Base-by-base conservation (phyloP, 2,797 vertebrate genomes). In the Tamandua tetradactyla region DNA sequence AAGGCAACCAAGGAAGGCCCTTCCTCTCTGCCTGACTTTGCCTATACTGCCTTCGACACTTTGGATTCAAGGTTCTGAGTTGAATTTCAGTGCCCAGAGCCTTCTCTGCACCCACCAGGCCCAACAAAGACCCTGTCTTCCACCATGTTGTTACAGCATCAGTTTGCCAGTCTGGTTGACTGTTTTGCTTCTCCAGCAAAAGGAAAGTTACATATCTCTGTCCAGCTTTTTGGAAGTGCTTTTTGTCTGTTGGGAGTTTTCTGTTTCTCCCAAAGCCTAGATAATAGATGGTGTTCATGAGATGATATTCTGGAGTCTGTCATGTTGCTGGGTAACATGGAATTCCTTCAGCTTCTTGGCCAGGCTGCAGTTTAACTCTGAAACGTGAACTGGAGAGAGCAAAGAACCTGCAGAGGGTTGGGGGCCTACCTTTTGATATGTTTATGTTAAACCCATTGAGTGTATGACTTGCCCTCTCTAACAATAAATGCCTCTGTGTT, bases 401-500 rank as follows among this genome's bases (percentile, higher is more conserved):
- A 22, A 14, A 27, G 66, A 40, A 32, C 37, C 22, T 12, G 15
- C 0, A 0, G 78, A 20, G 5, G 20, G 5, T 1, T 0, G 13
- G 55, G n/a, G 30, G 1, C 37, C 47, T 27, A 71, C n/a, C 75
- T 76, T 23, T 61, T n/a, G 32, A 25, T 17, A 42, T 8, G 88
- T 89, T 87, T 87, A 40, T 89, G 5, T 47, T 78, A 40, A 80
- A 14, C 59, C 62, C 27, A 40, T 89, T 68, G 32, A 71, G 35
- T 69, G 49, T 81, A 25, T 59, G 66, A 7, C 22, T 14, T 81
- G 13, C 61, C 97, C 25, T 83, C 57, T 57, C 49, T 85, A 66
- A 91, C 62, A 96, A 97, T 97, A 98, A 98, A 94, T 8, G 47
- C 49, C 93, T 93, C 55, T 3, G 80, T 30, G 25, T 68, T 94